Base-by-base conservation (phyloP, 2,797 vertebrate species). In the Heliangelus exortis region DNA sequence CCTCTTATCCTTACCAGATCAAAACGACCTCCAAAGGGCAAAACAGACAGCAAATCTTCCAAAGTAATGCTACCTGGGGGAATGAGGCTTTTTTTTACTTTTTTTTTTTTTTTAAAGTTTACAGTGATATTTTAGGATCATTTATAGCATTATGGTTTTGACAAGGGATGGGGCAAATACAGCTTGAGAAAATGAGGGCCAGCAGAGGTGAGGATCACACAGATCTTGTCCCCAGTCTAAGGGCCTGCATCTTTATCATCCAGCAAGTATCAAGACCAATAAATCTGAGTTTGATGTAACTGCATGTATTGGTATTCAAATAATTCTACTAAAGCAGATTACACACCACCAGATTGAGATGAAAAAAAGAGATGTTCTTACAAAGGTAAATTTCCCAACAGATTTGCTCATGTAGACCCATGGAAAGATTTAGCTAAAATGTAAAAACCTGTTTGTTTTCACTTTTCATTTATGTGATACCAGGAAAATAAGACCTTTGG, bases 1-100 rank as follows among this genome's bases (percentile, higher is more conserved):
- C 99, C 99, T 28, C 97, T 99, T 53, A 99, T 58, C 41, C 97
- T 95, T 29, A 99, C 97, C 94, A 98, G 87, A 97, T 99, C 99
- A 51, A 98, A 98, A 33, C 99, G 99, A 62, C 98, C 98, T 84
- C 98, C 99, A 36, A 99, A 99, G 1, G 99, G 99, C 75, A 99
- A 12, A 48, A 99, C 99, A 3, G 98, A 66, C 50, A 98, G 95
- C 92, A 99, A 94, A 72, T 98, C 98, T 97, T 99, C 99, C 98
- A 98, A 92, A 17, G 98, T 99, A 93, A 99, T 99, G 7, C 97
- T 98, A 50, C 99, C 99, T 99, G 74, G 62, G 31, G 21, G 14
- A 54, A 87, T 51, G 39, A 93, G 36, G 85, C 17, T 66, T 48
- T 15, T 15, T 41, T 28, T 57, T n/a, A 67, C 25, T 28, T 58